A percentile compares a stretch with the other conserved stretches of the same genome.
These are phyloP conservation scores for Myiozetetes cayanensis DNA, from an alignment of 2,113 vertebrate species.

Conservation along the genomic window DNA sequence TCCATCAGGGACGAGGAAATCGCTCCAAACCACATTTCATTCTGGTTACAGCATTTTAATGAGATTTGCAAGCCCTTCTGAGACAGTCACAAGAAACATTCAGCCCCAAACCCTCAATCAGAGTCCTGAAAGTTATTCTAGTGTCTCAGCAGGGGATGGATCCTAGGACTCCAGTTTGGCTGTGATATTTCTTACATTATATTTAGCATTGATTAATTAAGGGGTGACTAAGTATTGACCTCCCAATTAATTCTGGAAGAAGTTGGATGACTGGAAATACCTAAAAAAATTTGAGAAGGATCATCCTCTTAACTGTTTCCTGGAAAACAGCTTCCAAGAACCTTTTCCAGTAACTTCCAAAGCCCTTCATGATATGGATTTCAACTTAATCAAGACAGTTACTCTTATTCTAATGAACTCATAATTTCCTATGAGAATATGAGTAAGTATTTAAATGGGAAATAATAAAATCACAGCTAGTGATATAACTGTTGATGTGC, in stretches of 20 bases:
- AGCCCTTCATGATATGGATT: neutral
- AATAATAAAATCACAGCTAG: constrained; percentile 15
- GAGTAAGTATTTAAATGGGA: neutral
- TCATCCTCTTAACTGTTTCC: neutral
- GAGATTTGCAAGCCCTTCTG: constrained; percentile 34
- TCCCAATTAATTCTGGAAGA: constrained; percentile 34
- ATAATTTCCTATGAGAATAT: neutral
- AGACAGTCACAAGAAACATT: neutral
- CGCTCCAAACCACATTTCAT: constrained; percentile 59
- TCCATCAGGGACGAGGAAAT: constrained; percentile 49
- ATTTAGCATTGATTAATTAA: constrained; percentile 38
- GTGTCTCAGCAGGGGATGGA: neutral
- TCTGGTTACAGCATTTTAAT: constrained; percentile 47
- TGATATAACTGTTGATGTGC: neutral
- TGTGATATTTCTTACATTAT: neutral
- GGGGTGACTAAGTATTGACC: constrained; percentile 26
- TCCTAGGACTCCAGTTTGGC: neutral
- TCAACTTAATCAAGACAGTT: constrained; percentile 7
- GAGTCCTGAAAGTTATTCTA: neutral
- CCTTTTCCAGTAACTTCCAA: neutral
- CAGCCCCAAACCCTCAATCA: neutral
- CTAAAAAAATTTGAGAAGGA: neutral
- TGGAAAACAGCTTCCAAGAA: constrained; percentile 29
- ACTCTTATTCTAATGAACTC: neutral
- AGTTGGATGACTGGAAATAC: neutral